A percentile compares a stretch with the other conserved stretches of the same genome.
These are phyloP conservation scores for Pandemis heparana DNA, from an alignment of 2,888 invertebrate genomes.

Conservation along the genomic window DNA sequence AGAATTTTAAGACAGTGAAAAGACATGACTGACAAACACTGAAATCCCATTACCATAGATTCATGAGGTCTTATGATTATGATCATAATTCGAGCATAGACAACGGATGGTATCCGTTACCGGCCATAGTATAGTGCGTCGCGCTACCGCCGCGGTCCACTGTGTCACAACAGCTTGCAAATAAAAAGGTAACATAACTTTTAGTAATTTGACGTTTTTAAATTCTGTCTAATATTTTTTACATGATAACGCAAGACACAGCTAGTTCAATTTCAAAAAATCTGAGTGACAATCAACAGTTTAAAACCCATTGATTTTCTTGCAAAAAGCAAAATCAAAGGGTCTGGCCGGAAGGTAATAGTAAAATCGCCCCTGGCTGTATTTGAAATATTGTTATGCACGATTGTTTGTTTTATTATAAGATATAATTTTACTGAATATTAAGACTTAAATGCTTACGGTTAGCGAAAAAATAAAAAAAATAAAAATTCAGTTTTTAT, in stretches of 20 bases:
- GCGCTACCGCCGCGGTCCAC: constrained; percentile 67
- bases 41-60: constrained; percentile 65
- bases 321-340: constrained; percentile 4
- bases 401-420: no score
- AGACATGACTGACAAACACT: constrained; percentile 47
- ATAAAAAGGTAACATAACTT: constrained; percentile 55
- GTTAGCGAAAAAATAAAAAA: no score
- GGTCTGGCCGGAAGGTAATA: no score
- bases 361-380: no score
- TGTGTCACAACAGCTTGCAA: constrained; percentile 79
- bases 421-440: no score
- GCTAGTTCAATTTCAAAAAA: constrained; percentile 1
- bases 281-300: background rate
- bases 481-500: no score
- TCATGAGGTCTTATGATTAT: constrained; percentile 58
- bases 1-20: constrained; percentile 17
- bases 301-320: background rate
- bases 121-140: constrained; percentile 78
- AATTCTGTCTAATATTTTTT: constrained; percentile 30
- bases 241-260: background rate
- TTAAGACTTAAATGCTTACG: no score
- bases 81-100: constrained; percentile 73
- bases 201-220: constrained; percentile 35
- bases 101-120: constrained; percentile 68
- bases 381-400: no score